A percentile compares a stretch with the other conserved stretches of the same genome.
These are phyloP conservation scores for Athripsodes cinereus DNA, from an alignment of 2,888 invertebrate species.

Conservation along the genomic window DNA sequence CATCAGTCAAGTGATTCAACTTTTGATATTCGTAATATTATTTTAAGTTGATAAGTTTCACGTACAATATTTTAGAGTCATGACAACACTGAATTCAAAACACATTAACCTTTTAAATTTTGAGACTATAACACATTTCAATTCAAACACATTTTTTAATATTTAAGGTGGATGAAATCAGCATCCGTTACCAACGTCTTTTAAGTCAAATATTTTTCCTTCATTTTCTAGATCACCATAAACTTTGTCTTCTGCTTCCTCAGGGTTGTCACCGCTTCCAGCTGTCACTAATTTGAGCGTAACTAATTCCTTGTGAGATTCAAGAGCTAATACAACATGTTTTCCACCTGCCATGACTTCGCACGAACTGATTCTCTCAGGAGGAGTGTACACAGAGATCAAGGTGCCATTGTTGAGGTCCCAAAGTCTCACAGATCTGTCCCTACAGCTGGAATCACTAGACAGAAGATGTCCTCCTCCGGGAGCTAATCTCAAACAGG, in stretches of 20 bases:
- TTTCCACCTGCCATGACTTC: slow-evolving; percentile 71
- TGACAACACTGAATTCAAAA: no score
- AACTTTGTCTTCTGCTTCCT: slow-evolving; percentile 21
- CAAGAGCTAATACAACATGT: slow-evolving; percentile 62
- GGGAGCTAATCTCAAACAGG: slow-evolving; percentile 65
- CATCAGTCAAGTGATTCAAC: no score
- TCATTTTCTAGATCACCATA: slow-evolving; percentile 53
- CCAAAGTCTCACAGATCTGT: slow-evolving; percentile 75
- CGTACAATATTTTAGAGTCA: no score
- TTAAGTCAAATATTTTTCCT: slow-evolving; percentile 53
- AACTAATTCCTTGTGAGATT: slow-evolving; percentile 58
- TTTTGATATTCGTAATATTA: no score
- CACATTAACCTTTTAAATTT: neutral
- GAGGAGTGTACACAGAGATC: slow-evolving; percentile 73
- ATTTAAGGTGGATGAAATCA: slow-evolving; percentile 17
- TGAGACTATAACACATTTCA: neutral
- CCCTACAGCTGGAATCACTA: slow-evolving; percentile 63
- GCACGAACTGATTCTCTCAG: slow-evolving; percentile 66
- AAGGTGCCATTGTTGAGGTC: slow-evolving; percentile 71
- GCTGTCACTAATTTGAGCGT: slow-evolving; percentile 54
- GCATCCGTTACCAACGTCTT: slow-evolving; percentile 31
- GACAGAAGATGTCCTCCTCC: slow-evolving; percentile 69
- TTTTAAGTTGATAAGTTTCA: no score
- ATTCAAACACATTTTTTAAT: neutral
- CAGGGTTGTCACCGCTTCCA: slow-evolving; percentile 51